Evolutionary conservation across 2,888 invertebrate species (phyloP).

Genomic region (Heteromyza rotundicornis): DNA sequence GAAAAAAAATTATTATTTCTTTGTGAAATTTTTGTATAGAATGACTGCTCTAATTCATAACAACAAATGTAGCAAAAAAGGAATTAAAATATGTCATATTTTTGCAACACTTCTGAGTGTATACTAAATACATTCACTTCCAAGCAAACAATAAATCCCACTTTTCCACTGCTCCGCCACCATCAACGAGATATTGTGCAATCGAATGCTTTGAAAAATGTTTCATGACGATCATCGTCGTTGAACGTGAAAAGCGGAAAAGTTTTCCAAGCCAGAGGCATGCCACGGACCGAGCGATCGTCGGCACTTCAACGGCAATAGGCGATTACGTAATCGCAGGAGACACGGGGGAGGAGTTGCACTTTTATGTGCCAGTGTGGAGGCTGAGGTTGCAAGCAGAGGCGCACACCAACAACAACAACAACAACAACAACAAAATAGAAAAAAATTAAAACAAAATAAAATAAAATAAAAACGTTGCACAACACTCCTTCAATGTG

Average conservation of each 20-base stretch:
- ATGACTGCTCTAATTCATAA: too few species aligned
- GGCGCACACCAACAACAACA: too few species aligned
- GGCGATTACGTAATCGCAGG: slow-evolving; percentile 1
- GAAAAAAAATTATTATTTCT: too few species aligned
- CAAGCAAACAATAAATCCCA: neutral
- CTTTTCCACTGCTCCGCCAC: neutral
- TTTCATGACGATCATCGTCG: slow-evolving; percentile 57
- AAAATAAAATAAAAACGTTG: slow-evolving; percentile 21
- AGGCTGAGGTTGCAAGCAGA: slow-evolving; percentile 16
- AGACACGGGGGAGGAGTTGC: neutral
- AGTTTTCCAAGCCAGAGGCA: slow-evolving; percentile 45
- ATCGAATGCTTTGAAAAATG: slow-evolving; percentile 11
- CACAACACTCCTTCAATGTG: slow-evolving; percentile 29
- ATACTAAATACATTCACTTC: neutral
- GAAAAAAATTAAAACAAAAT: too few species aligned
- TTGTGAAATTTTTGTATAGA: too few species aligned
- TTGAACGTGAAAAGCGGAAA: slow-evolving; percentile 63
- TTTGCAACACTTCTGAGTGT: too few species aligned
- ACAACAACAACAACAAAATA: too few species aligned
- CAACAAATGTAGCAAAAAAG: too few species aligned
- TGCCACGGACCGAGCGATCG: neutral
- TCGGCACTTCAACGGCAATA: too few species aligned
- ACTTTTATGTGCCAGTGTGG: slow-evolving; percentile 7
- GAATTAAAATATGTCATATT: too few species aligned
- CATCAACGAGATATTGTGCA: neutral